These are phyloP conservation scores for Macrochelys suwanniensis DNA, from an alignment of 2,797 vertebrate genomes.

Conservation along the genomic window DNA sequence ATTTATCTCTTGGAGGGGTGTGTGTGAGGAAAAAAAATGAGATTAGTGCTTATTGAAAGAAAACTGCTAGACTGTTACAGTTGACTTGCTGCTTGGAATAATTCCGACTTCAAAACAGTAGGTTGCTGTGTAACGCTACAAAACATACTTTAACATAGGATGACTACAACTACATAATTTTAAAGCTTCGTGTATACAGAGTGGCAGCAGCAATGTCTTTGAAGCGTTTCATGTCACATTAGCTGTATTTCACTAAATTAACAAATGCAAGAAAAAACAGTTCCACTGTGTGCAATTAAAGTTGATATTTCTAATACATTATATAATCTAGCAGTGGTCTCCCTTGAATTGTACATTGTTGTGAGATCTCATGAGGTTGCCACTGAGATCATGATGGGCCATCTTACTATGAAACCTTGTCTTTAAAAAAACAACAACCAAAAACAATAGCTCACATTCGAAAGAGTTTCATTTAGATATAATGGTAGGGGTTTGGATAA, in stretches of 20 bases:
- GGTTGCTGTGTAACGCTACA: neutral
- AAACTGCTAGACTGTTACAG: neutral
- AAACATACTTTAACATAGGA: neutral
- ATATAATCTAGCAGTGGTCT: neutral
- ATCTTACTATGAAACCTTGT: neutral
- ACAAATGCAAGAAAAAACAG: neutral
- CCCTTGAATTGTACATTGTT: neutral
- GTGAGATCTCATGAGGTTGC: neutral
- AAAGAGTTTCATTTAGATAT: neutral
- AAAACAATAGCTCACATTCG: neutral
- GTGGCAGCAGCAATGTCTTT: neutral
- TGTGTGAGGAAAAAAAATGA: too few relatives aligned
- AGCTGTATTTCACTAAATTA: neutral
- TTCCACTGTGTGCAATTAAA: neutral
- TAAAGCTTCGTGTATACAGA: neutral
- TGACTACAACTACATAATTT: neutral
- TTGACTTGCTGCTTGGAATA: neutral
- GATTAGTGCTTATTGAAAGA: neutral
- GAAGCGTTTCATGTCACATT: neutral
- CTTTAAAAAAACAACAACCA: too few relatives aligned
- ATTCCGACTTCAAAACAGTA: neutral
- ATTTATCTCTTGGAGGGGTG: neutral
- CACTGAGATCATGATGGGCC: neutral
- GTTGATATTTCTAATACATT: neutral
- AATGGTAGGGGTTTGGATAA: neutral